Evolutionary conservation across 2,113 vertebrate genomes (phyloP).

Genomic region (Pterocles gutturalis): DNA sequence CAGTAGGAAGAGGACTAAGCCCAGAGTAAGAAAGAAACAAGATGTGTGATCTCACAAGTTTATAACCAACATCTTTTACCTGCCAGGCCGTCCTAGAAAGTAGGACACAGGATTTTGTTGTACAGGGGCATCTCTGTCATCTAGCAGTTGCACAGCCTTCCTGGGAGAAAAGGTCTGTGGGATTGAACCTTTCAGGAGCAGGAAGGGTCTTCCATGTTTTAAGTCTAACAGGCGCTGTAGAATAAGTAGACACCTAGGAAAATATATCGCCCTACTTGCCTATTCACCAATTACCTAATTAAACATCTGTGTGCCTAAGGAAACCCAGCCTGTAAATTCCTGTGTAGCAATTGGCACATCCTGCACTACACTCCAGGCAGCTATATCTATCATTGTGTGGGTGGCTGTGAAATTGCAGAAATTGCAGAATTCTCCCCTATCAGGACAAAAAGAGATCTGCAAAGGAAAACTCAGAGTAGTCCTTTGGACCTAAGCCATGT

Average conservation of each 20-base stretch:
- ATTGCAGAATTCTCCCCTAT: background rate
- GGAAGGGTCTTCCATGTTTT: background rate
- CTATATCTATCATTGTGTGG: background rate
- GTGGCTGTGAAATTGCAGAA: background rate
- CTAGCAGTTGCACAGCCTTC: background rate
- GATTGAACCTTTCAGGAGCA: background rate
- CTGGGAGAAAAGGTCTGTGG: background rate
- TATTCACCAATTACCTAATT: background rate
- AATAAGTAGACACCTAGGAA: background rate
- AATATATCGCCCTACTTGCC: background rate
- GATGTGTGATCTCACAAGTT: background rate
- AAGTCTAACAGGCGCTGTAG: background rate
- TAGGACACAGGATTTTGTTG: background rate
- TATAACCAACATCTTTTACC: background rate
- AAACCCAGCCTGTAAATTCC: background rate
- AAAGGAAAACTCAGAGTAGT: background rate
- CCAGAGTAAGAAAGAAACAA: background rate
- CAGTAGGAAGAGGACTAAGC: background rate
- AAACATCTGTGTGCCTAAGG: background rate
- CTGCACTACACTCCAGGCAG: background rate
- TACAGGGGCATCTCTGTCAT: background rate
- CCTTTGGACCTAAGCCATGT: background rate
- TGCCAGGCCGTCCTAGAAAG: background rate
- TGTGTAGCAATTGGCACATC: background rate
- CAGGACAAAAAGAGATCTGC: background rate